Evolutionary conservation across 2,113 vertebrate species (phyloP), one percentile per base, ranked within the genome.

Genomic region (Amblyopsis rosae): DNA sequence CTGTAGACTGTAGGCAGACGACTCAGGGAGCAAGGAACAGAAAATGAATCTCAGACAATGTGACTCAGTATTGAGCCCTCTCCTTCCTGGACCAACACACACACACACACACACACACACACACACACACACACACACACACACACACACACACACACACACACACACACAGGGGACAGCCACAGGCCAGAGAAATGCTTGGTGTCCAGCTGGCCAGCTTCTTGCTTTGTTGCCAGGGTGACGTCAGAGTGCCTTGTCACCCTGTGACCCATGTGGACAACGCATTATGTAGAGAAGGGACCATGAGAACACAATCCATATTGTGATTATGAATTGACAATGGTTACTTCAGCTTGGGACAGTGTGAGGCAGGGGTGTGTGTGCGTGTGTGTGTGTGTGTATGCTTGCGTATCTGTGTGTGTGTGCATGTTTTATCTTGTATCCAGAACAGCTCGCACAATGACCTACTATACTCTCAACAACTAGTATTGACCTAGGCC

Each of bases 281-380:
- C 79, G 74, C 77, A 41, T 80, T 66, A 73, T 87, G 74, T 60
- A 54, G 64, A 72, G 64, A 78, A 70, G 66, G 69, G 61, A 81
- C 84, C 88, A 82, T 68, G 72, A 80, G 87, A 93, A 93, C 88
- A 92, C 80, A 90, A 88, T 92, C 84, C 83, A 84, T 85, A 92
- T 88, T 91, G 91, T 92, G 62, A 65, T 85, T 81, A 66, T 92
- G 89, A 92, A 92, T 92, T 63, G 66, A 88, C 87, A 89, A 81
- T 83, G 55, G 65, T 17, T 49, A 57, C 57, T 19, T 69, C 68
- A 57, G 53, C 17, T 54, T 9, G 19, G 35, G 11, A 49, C 35
- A 26, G 26, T 26, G 26, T 26, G 4, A 35, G 12, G 65, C 26
- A 33, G 55, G 15, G 49, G 45, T 59, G 17, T 60, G 49, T 35